Evolutionary conservation across 2,888 invertebrate genomes (phyloP), one percentile per base, ranked within the genome.

Genomic region (Willowsia nigromaculata): DNA sequence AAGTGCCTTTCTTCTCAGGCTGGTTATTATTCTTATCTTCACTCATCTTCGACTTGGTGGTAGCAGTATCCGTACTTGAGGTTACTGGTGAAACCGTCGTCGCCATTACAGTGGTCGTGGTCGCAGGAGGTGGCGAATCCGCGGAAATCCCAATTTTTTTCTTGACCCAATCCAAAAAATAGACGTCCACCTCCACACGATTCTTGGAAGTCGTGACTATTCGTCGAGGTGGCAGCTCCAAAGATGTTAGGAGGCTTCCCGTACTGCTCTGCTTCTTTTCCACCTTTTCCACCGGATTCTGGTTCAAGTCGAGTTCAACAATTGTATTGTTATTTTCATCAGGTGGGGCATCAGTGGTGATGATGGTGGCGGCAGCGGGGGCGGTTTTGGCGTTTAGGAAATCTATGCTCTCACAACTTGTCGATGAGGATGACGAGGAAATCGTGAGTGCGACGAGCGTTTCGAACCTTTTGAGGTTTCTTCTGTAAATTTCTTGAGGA

Each of bases 381-480:
- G 6, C 25, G 2, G 18, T n/a, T n/a, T 65, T 9, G 1, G 18
- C 65, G n/a, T 30, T 76, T 76, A n/a, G 2, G 25, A 25, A 18
- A 59, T 6, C 1, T 7, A 13, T 47, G 6, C 11, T 47, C 13
- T 11, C 30, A 9, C 30, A 15, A 27, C 53, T 56, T 40, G 47
- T 18, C 1, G 30, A 25, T 13, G 76, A 78, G 25, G 78, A 78
- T 43, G 74, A 85, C 0, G 25, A 25, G 15, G 71, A 47, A 6
- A 68, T 33, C 0, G 81, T 74, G 25, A 80, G 43, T 4, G 62
- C 33, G 6, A 88, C 13, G 18, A 88, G 43, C 18, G 1, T 82
- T 18, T 88, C 87, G 33, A 88, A 88, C 27, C n/a, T 81, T 18
- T 40, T 43, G 7, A 88, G 43, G 56, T 88, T 88, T 88, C 43